Percentiles rank a stretch among this genome's conserved stretches.
Conservation (phyloP, 2,888 invertebrate species). For the Gonocerus acuteangulatus region DNA sequence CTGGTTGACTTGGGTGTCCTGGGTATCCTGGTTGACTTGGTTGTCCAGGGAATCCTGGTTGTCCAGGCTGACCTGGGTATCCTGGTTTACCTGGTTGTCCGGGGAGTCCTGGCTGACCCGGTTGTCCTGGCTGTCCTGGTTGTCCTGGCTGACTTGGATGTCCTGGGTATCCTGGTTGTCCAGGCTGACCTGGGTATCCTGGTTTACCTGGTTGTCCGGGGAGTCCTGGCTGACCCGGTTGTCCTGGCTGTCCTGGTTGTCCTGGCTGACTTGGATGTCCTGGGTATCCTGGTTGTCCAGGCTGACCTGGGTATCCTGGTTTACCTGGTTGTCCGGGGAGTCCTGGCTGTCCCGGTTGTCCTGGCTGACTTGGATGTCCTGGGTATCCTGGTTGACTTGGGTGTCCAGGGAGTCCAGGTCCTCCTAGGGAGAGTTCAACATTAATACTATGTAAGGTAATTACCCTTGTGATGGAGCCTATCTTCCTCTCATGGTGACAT, state of each 20-base stretch:
- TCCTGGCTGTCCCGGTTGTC: too few species aligned
- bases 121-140: constrained; percentile 38
- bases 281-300: constrained; percentile 35
- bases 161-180: constrained; percentile 22
- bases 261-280: constrained; percentile 31
- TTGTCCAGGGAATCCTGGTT: constrained; percentile 36
- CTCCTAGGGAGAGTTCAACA: constrained; percentile 38
- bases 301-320: too few species aligned
- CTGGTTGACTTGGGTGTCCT: constrained; percentile 33
- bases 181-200: constrained; percentile 36
- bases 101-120: constrained; percentile 34
- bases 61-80: constrained; percentile 27
- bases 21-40: constrained; percentile 35
- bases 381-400: constrained; percentile 38
- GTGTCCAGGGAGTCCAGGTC: constrained; percentile 48
- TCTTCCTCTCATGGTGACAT: constrained; percentile 40
- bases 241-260: constrained; percentile 35
- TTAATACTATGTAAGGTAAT: constrained; percentile 39
- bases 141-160: constrained; percentile 29
- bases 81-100: constrained; percentile 22
- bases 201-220: constrained; percentile 31
- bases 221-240: constrained; percentile 35
- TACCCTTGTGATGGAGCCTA: constrained; percentile 41
- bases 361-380: not conserved
- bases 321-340: too few species aligned